These are phyloP conservation scores for Crotalus helleri DNA, from an alignment of 2,113 vertebrate genomes.

Conservation along the genomic window DNA sequence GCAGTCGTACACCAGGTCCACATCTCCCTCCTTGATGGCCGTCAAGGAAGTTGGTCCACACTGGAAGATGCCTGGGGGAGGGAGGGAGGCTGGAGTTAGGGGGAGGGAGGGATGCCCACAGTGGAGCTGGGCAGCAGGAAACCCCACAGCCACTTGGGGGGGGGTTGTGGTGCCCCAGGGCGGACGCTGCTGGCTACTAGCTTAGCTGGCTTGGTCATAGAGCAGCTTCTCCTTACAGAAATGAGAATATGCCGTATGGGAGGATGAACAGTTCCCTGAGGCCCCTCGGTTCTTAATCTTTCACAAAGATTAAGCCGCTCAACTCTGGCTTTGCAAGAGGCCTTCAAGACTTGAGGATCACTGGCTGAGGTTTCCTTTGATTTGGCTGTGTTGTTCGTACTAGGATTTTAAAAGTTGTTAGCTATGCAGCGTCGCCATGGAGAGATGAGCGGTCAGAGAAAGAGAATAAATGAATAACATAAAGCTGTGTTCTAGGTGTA, in stretches of 20 bases:
- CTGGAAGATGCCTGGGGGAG: conserved; percentile 71
- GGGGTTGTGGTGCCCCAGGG: too few relatives aligned
- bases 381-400: not conserved
- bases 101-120: not conserved
- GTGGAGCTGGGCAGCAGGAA: not conserved
- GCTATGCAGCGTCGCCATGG: not conserved
- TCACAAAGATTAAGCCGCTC: not conserved
- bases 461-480: not conserved
- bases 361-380: not conserved
- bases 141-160: not conserved
- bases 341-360: not conserved
- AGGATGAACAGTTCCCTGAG: not conserved
- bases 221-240: not conserved
- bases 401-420: not conserved
- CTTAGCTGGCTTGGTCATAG: not conserved
- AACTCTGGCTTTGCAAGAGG: not conserved
- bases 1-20: not conserved
- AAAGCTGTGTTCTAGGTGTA: not conserved
- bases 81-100: not conserved
- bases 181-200: not conserved
- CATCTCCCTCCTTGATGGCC: conserved; percentile 28
- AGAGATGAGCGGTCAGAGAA: not conserved
- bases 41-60: conserved; percentile 61
- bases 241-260: not conserved
- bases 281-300: not conserved